phyloP scores from a whole-genome alignment of 1,140 invertebrate genomes.

The Bombus vancouverensis region DNA sequence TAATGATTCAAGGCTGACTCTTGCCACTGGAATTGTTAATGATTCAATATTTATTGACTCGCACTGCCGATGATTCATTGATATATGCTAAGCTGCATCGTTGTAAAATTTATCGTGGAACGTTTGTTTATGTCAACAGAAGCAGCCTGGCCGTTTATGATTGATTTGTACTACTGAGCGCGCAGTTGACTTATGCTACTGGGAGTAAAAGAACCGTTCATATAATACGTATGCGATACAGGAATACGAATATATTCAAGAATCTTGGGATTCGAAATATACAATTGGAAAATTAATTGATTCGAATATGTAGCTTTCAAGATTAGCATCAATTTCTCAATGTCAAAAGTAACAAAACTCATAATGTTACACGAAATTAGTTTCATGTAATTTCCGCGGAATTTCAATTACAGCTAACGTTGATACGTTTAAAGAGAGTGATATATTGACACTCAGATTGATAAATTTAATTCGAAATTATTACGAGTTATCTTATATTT shows the following conservation, averaged over 20 bases:
- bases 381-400: background rate
- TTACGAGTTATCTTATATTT: background rate
- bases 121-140: background rate
- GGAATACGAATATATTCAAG: too few species aligned
- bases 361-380: background rate
- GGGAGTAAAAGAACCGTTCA: background rate
- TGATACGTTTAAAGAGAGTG: background rate
- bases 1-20: slow-evolving; percentile 17
- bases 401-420: background rate
- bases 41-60: slow-evolving; percentile 38
- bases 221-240: background rate
- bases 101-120: slow-evolving; percentile 17
- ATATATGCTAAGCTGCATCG: background rate
- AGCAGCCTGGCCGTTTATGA: background rate
- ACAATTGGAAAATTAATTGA: background rate
- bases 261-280: too few species aligned
- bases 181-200: background rate
- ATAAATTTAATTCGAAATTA: background rate
- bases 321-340: background rate
- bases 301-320: background rate
- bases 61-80: background rate
- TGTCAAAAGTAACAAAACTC: background rate
- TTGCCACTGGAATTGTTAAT: slow-evolving; percentile 18
- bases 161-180: slow-evolving; percentile 1
- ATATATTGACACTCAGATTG: background rate